Base-by-base conservation (phyloP, 2,888 invertebrate genomes). In the Drosophila diplacantha region DNA sequence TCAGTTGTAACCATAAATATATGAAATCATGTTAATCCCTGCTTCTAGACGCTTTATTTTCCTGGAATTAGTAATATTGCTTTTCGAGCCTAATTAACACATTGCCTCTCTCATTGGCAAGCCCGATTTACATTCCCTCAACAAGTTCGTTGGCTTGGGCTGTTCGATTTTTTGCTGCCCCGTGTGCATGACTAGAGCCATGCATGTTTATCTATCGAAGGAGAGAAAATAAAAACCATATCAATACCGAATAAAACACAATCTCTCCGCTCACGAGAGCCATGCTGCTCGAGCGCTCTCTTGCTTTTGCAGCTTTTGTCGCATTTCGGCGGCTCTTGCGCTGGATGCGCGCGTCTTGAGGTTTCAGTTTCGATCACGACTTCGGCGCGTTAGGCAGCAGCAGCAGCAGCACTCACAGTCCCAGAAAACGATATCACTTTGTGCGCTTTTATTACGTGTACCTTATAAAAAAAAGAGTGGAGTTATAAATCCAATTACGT, bases 321-420 rank as follows among this genome's bases (percentile, higher is more conserved):
- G 62, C 75, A 61, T 69, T 71, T 69, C 55, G 63, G 62, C 61
- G 71, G 73, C 73, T 75, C 70, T 75, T 66, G 66, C 37, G 62
- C 51, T 51, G 34, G 44, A 54, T 54, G 68, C 38, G 60, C 63
- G 59, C 57, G 41, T 55, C 29, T 69, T 50, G 67, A 65, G 75
- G 75, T 82, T 85, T 85, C 85, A 85, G 85, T 85, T 85, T 85
- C 85, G 77, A 79, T 85, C 83, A 82, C 54, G 71, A 65, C 79
- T 76, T 79, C 74, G 81, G 53, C 75, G 77, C 70, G 83, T 70
- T 56, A 63, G 73, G 80, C 74, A 79, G 75, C 75, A 72, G 53
- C 59, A 46, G 41, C 54, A 55, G 20, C 35, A 22, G 22, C 22
- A 22, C 22, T 22, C 22, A 37, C 20, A 65, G 16, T 26, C 37